These are phyloP conservation scores for Allobates femoralis DNA, from an alignment of 2,797 vertebrate species.

Conservation along the genomic window DNA sequence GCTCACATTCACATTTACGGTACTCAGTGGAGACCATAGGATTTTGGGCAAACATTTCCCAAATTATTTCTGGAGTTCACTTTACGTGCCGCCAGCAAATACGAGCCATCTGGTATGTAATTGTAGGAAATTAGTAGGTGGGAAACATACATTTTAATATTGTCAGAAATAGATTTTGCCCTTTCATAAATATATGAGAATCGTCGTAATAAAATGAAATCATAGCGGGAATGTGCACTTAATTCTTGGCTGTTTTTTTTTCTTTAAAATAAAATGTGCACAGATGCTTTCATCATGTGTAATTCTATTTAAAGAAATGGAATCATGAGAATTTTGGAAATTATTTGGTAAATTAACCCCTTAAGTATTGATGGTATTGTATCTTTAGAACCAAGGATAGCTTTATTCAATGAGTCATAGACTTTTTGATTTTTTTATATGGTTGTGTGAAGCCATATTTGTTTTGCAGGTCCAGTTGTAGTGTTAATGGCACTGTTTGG, in stretches of 20 bases:
- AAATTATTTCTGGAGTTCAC: constrained; percentile 15
- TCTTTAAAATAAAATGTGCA: constrained; percentile 5
- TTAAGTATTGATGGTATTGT: too few species aligned
- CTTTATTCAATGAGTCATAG: not conserved
- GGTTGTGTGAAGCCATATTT: not conserved
- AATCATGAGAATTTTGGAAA: not conserved
- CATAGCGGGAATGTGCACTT: not conserved
- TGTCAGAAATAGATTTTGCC: constrained; percentile 63
- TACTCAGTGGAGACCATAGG: not conserved
- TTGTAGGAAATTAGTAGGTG: constrained; percentile 65
- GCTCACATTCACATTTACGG: too few species aligned
- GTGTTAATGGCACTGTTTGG: too few species aligned
- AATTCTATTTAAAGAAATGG: constrained; percentile 21
- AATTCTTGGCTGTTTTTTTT: not conserved
- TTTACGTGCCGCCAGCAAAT: constrained; percentile 36
- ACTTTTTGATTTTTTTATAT: not conserved
- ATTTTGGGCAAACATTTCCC: constrained; percentile 3
- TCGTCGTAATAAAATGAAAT: not conserved
- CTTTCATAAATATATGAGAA: constrained; percentile 25
- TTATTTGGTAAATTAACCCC: not conserved
- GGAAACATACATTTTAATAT: constrained; percentile 56
- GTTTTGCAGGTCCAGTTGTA: not conserved
- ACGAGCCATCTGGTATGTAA: constrained; percentile 63
- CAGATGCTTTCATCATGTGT: not conserved
- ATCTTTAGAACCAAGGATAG: too few species aligned